These are phyloP conservation scores for Mallotus villosus DNA, from an alignment of 2,797 vertebrate genomes.

Conservation along the genomic window DNA sequence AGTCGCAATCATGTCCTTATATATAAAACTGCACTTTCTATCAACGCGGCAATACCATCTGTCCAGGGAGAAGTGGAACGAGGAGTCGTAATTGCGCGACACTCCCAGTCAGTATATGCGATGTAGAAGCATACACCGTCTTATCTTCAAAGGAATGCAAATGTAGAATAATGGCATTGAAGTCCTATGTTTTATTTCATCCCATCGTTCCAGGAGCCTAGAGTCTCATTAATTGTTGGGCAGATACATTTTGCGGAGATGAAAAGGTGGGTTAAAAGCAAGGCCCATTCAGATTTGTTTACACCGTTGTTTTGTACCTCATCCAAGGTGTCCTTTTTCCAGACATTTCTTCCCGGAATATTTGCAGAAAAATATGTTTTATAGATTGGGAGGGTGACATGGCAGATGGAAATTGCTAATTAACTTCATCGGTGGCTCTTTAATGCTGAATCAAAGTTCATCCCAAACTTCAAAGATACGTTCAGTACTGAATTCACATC, in stretches of 20 bases:
- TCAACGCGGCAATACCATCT: conserved; percentile 48
- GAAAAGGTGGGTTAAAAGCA: conserved; percentile 46
- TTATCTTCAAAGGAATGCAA: conserved; percentile 43
- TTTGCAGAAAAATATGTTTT: conserved; percentile 33
- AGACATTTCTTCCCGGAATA: conserved; percentile 43
- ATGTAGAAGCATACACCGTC: conserved; percentile 34
- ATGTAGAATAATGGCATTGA: conserved; percentile 47
- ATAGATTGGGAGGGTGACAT: conserved; percentile 38
- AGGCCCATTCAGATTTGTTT: conserved; percentile 30
- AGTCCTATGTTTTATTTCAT: conserved; percentile 39
- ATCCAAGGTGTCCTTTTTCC: conserved; percentile 33
- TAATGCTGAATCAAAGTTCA: conserved; percentile 30
- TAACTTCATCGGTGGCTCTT: conserved; percentile 46
- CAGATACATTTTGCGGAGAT: conserved; percentile 39
- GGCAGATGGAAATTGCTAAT: conserved; percentile 64
- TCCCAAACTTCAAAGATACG: not conserved
- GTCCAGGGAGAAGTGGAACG: conserved; percentile 53
- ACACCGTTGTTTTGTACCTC: conserved; percentile 38
- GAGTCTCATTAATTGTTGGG: conserved; percentile 38
- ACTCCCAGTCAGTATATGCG: conserved; percentile 39
- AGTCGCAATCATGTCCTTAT: conserved; percentile 19
- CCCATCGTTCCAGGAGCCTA: conserved; percentile 31
- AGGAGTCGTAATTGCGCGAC: conserved; percentile 59
- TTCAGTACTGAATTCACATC: too few relatives aligned
- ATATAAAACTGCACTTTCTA: conserved; percentile 41